Evolutionary conservation across 2,113 vertebrate genomes (phyloP).

Genomic region (Nesoenas mayeri): DNA sequence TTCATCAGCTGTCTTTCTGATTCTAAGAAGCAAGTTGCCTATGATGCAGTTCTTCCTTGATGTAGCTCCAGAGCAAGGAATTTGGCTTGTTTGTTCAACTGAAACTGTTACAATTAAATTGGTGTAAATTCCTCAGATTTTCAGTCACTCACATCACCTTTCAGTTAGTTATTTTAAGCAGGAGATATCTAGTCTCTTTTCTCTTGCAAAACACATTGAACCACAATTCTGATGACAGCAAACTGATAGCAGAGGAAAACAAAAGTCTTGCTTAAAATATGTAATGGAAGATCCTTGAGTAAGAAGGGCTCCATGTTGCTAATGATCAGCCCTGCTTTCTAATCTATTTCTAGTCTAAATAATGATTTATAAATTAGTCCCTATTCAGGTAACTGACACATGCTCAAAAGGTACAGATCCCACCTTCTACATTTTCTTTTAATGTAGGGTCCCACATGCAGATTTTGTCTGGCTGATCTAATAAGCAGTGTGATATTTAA

Average conservation of each 20-base stretch:
- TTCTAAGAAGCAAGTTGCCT: constrained; percentile 26
- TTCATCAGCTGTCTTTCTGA: constrained; percentile 8
- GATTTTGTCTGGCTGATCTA: neutral
- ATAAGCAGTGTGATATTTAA: neutral
- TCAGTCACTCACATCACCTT: neutral
- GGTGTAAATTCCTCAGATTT: neutral
- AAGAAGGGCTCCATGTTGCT: neutral
- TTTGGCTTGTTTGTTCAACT: constrained; percentile 3
- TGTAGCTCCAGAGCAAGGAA: constrained; percentile 17
- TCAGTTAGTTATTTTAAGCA: neutral
- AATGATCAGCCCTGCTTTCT: neutral
- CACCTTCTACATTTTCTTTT: neutral
- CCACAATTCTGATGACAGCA: neutral
- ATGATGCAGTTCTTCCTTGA: neutral
- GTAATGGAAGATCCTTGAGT: neutral
- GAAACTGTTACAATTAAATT: neutral
- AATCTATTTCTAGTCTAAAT: neutral
- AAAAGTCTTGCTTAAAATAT: neutral
- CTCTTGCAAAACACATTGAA: neutral
- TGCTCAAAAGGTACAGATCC: neutral
- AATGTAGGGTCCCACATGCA: neutral
- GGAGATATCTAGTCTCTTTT: neutral
- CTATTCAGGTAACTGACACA: neutral
- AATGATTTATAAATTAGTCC: neutral
- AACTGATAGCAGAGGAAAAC: neutral